These are phyloP conservation scores for Coecobrya sp. DNA, from an alignment of 2,888 invertebrate genomes.

Conservation along the genomic window DNA sequence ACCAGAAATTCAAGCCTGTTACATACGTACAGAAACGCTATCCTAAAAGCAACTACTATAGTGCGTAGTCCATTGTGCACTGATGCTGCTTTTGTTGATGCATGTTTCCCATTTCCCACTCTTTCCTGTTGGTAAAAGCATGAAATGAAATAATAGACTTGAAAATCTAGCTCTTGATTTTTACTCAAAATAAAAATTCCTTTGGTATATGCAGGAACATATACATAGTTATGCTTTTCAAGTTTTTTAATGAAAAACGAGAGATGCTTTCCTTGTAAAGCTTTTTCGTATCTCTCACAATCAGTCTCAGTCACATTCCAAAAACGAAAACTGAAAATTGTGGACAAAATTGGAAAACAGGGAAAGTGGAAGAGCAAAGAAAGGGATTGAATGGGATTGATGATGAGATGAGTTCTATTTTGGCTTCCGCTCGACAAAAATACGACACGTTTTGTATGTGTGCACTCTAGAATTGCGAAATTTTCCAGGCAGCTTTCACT, in stretches of 20 bases:
- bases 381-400: not conserved
- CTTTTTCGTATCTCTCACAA: not conserved
- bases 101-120: not conserved
- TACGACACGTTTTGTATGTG: not conserved
- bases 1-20: not conserved
- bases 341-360: not conserved
- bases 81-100: not conserved
- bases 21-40: not conserved
- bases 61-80: not conserved
- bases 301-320: not conserved
- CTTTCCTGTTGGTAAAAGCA: not conserved
- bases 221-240: not conserved
- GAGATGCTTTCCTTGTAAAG: not conserved
- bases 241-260: slow-evolving; percentile 41
- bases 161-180: not conserved
- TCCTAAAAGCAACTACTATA: not conserved
- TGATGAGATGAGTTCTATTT: slow-evolving; percentile 37
- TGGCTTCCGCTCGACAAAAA: slow-evolving; percentile 9
- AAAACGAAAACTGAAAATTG: not conserved
- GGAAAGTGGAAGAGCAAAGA: slow-evolving; percentile 15
- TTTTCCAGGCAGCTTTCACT: slow-evolving; percentile 26
- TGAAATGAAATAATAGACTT: not conserved
- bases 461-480: not conserved
- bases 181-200: not conserved
- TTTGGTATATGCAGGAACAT: no score